Conservation (phyloP, 1,140 invertebrate species). For the Berghia stephanieae region DNA sequence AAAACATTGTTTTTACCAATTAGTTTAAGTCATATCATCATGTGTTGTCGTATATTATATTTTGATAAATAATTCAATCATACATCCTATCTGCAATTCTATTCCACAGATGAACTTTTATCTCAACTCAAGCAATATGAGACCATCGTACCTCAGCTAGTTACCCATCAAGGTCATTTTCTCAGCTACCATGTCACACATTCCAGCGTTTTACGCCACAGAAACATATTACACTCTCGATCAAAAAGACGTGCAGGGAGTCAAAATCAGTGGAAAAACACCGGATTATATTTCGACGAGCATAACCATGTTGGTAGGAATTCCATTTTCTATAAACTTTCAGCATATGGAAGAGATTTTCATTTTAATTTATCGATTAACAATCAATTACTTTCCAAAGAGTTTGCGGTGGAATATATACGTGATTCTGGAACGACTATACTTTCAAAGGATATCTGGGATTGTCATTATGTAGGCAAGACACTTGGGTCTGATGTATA, state of each 20-base stretch:
- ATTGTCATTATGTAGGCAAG: conserved; percentile 52
- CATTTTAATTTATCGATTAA: conserved; percentile 55
- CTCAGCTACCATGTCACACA: conserved; percentile 51
- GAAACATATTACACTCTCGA: neutral
- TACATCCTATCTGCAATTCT: neutral
- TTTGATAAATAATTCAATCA: neutral
- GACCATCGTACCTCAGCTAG: conserved; percentile 48
- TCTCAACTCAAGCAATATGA: conserved; percentile 47
- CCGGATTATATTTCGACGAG: conserved; percentile 31
- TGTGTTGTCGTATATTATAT: neutral
- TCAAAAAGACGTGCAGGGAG: conserved; percentile 1
- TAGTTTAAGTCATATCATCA: neutral
- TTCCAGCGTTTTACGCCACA: conserved; percentile 28
- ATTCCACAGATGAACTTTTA: conserved; percentile 42
- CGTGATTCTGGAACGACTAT: conserved; percentile 29
- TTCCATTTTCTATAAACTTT: conserved; percentile 52
- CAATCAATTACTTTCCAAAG: conserved; percentile 42
- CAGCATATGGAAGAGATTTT: conserved; percentile 53
- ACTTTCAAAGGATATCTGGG: conserved; percentile 29
- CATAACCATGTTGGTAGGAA: conserved; percentile 25
- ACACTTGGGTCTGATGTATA: conserved; percentile 37
- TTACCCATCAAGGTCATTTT: conserved; percentile 49
- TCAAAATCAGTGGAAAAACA: conserved; percentile 10
- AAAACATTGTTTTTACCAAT: neutral
- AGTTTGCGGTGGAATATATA: conserved; percentile 48